These are phyloP conservation scores for Urocynchramus pylzowi DNA, from an alignment of 2,113 vertebrate genomes.

Conservation along the genomic window DNA sequence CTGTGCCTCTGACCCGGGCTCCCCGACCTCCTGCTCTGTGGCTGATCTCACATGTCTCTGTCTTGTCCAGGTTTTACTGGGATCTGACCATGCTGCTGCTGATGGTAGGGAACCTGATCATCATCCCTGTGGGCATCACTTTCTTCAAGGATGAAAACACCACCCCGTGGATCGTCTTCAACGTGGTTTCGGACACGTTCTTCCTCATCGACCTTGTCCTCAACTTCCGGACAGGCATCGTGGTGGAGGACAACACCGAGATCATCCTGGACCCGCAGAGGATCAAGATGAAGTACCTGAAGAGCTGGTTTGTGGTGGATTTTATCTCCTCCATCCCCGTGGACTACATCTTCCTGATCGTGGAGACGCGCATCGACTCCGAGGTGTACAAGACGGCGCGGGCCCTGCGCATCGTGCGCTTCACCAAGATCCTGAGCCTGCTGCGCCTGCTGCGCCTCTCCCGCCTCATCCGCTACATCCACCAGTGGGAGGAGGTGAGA, in stretches of 20 bases:
- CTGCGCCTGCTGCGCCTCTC: conserved; percentile 92
- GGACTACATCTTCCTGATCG: conserved; percentile 99
- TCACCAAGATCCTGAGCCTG: conserved; percentile 98
- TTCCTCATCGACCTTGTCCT: conserved; percentile 98
- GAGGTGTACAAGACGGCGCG: conserved; percentile 98
- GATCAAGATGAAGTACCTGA: conserved; percentile 97
- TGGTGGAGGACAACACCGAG: conserved; percentile 98
- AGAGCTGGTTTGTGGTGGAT: conserved; percentile 98
- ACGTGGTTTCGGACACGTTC: conserved; percentile 97
- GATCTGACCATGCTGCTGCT: conserved; percentile 98
- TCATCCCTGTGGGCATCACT: conserved; percentile 98
- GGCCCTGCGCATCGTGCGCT: conserved; percentile 94
- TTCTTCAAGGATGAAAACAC: conserved; percentile 99
- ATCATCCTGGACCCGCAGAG: conserved; percentile 95
- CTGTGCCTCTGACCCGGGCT: background rate
- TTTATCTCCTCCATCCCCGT: conserved; percentile 99
- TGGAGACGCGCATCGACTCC: conserved; percentile 96
- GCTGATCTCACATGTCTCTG: conserved; percentile 52
- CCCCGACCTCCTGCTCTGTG: background rate
- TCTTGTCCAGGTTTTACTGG: conserved; percentile 93
- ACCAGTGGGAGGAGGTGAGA: conserved; percentile 98
- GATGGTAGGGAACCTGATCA: conserved; percentile 99
- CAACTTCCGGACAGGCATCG: conserved; percentile 97
- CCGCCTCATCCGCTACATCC: conserved; percentile 96
- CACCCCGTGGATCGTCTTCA: conserved; percentile 98